A percentile compares a stretch with the other conserved stretches of the same genome.
Evolutionary conservation across 2,113 vertebrate species (phyloP).

Genomic region (Istiophorus platypterus): DNA sequence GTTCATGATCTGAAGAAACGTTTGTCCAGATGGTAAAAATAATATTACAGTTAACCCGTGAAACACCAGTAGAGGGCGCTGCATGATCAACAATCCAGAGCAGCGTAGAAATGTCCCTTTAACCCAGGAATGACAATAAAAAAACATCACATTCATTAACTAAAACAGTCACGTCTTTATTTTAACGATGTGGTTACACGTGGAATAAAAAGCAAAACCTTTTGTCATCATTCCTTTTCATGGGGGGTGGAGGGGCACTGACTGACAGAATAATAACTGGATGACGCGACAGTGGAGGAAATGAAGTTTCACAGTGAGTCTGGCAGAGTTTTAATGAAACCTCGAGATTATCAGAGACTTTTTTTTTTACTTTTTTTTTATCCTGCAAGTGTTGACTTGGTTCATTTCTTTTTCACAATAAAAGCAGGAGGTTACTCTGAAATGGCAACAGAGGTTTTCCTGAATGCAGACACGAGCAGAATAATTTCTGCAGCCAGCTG

Average conservation of each 20-base stretch:
- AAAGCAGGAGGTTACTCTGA: neutral
- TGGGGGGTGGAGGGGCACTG: neutral
- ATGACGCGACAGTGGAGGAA: neutral
- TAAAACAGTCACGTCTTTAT: neutral
- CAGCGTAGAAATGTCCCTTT: neutral
- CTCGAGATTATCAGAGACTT: neutral
- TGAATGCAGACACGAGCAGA: neutral
- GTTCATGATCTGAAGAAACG: too few species aligned
- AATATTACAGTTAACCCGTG: too few species aligned
- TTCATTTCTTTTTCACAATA: neutral
- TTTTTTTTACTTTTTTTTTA: too few species aligned
- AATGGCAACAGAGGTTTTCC: neutral
- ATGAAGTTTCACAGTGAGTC: neutral
- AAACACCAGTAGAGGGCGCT: slow-evolving; percentile 34
- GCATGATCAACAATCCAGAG: neutral
- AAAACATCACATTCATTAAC: neutral
- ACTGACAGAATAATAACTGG: neutral
- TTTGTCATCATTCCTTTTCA: neutral
- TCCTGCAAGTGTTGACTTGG: too few species aligned
- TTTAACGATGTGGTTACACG: neutral
- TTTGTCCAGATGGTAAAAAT: too few species aligned
- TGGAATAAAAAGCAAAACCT: neutral
- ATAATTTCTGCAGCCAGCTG: too few species aligned
- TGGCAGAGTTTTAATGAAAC: slow-evolving; percentile 11
- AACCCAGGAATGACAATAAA: neutral